Evolutionary conservation across 2,888 invertebrate species (phyloP), one percentile per base, ranked within the genome.

Genomic region (Drosophila atripex): DNA sequence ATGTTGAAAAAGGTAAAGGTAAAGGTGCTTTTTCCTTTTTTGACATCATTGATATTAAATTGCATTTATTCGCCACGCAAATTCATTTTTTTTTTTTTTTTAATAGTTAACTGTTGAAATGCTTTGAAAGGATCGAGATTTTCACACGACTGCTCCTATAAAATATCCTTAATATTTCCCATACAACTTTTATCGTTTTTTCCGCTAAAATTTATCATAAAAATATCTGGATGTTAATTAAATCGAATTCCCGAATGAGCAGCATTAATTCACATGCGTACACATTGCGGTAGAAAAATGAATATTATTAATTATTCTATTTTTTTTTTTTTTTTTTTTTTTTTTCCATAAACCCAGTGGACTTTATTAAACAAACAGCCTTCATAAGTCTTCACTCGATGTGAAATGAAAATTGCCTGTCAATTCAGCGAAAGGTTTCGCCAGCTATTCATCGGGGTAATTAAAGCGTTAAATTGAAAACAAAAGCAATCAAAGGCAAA

Each of bases 381-480:
- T 51, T 52, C 41, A 30, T 16, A 39, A 43, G 21, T 21, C 12
- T 21, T 23, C 25, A 21, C 28, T 32, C 50, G 32, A 23, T 43
- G 50, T 38, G 18, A 30, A 23, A 43, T 30, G 63, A 30, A 52
- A 58, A 72, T 58, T 71, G 52, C 14, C 58, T 64, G 71, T 56
- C 73, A 64, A 80, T 83, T 83, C 74, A 74, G 77, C 68, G 41
- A 47, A 41, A 16, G 16, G 11, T 35, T 55, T 18, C 30, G 43
- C 7, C n/a, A 61, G 52, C n/a, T 68, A 79, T 85, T 77, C 80
- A 82, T 73, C 76, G 71, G 65, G 80, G 80, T 78, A 84, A 84
- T 84, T 84, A 84, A 82, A 84, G 82, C 87, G 80, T 85, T 68
- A 83, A 87, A 84, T 78, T 73, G 75, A 76, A 77, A 87, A 86